A percentile compares a stretch with the other conserved stretches of the same genome.
phyloP scores from a whole-genome alignment of 2,113 vertebrate species.

The Chrysemys picta region DNA sequence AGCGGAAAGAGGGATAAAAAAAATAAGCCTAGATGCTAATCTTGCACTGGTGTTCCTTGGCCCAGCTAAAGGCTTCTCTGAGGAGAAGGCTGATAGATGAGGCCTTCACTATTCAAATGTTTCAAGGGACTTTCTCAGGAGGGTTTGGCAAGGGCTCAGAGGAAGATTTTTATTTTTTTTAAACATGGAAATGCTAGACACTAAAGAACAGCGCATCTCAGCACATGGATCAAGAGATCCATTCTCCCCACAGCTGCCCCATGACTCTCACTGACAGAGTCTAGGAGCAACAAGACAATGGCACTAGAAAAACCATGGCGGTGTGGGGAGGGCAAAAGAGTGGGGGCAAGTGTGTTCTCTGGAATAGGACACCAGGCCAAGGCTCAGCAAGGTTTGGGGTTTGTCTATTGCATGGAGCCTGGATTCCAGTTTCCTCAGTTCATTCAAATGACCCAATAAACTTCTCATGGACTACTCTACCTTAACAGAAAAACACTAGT shows the following conservation, averaged over 20 bases:
- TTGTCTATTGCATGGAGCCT: slow-evolving; percentile 60
- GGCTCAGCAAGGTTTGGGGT: slow-evolving; percentile 9
- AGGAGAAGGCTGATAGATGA: not conserved
- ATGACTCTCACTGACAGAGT: not conserved
- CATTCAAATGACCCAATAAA: slow-evolving; percentile 63
- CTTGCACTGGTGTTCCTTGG: slow-evolving; percentile 7
- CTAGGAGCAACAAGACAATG: not conserved
- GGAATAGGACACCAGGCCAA: slow-evolving; percentile 20
- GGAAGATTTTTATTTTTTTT: not conserved
- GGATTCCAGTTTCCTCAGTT: slow-evolving; percentile 64
- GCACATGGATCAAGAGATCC: not conserved
- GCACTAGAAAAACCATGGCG: slow-evolving; percentile 18
- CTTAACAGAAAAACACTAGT: slow-evolving; percentile 16
- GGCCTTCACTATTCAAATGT: not conserved
- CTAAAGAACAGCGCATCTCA: slow-evolving; percentile 38
- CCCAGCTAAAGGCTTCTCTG: not conserved
- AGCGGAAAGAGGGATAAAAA: not conserved
- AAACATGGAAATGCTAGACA: slow-evolving; percentile 61
- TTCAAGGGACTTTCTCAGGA: not conserved
- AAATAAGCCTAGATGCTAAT: not conserved
- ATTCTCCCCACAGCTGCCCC: not conserved
- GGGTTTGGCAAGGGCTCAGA: not conserved
- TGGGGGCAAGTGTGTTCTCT: slow-evolving; percentile 33
- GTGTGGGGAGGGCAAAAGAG: not conserved
- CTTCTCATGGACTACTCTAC: slow-evolving; percentile 70